Percentiles rank a stretch among this genome's conserved stretches.
Conservation (phyloP, 2,113 vertebrate species). For the Phalacrocorax carbo region DNA sequence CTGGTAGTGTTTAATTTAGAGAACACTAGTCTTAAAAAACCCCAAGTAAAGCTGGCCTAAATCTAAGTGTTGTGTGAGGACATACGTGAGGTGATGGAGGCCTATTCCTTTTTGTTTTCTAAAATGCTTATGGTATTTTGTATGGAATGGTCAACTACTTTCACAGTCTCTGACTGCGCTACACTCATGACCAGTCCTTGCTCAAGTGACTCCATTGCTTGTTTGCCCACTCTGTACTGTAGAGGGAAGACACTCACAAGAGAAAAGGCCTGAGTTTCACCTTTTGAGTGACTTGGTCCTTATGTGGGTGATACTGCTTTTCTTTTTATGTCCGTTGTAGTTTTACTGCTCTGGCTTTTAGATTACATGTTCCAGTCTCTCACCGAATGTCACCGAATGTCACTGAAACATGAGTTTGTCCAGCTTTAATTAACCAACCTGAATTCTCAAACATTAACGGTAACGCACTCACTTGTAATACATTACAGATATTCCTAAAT, state of each 20-base stretch:
- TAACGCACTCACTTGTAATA: not conserved
- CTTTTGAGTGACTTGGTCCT: not conserved
- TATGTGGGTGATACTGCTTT: not conserved
- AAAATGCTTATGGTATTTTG: not conserved
- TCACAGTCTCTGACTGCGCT: not conserved
- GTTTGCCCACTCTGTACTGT: fast-evolving
- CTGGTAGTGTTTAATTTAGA: not conserved
- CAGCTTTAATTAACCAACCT: not conserved
- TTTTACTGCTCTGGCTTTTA: not conserved
- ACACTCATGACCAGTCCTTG: not conserved
- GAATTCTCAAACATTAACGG: not conserved
- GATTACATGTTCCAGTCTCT: not conserved
- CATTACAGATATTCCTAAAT: not conserved
- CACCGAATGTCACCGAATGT: not conserved
- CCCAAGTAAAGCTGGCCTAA: not conserved
- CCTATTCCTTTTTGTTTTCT: not conserved
- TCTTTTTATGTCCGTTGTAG: not conserved
- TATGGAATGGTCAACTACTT: not conserved
- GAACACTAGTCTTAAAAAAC: not conserved
- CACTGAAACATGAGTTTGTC: not conserved
- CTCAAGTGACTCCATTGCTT: not conserved
- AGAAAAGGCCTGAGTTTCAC: not conserved
- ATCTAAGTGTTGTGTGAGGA: not conserved
- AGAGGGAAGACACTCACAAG: not conserved
- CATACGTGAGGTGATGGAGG: fast-evolving